Percentiles rank a stretch among this genome's conserved stretches.
Evolutionary conservation across 2,113 vertebrate species (phyloP).

Genomic region (Oryzias melastigma): DNA sequence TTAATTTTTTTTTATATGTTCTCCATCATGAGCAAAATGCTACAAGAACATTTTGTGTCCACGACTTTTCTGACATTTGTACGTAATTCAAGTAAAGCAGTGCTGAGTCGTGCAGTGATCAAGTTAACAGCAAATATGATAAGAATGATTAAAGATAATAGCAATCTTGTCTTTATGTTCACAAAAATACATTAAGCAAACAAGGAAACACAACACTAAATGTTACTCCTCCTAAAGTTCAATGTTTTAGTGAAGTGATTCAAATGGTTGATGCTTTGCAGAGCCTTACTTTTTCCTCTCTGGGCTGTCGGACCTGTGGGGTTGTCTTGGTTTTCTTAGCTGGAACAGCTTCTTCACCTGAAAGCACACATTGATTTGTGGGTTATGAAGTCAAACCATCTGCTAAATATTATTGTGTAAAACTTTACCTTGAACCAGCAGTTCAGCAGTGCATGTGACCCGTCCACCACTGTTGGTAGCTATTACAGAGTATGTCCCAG

Average conservation of each 20-base stretch:
- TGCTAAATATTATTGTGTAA: rapidly evolving
- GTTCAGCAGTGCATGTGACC: constrained; percentile 94
- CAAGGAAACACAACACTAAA: too few species aligned
- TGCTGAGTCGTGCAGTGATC: too few species aligned
- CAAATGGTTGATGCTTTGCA: too few species aligned
- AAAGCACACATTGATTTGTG: background rate
- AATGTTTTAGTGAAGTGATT: too few species aligned
- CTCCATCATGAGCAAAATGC: too few species aligned
- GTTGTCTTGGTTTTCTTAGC: constrained; percentile 98
- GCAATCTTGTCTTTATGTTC: background rate
- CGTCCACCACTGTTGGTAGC: constrained; percentile 94
- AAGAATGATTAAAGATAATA: background rate
- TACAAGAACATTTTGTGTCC: too few species aligned
- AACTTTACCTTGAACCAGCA: constrained; percentile 89
- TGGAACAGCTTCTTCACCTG: constrained; percentile 92
- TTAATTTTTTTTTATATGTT: too few species aligned
- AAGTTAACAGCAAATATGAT: too few species aligned
- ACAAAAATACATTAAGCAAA: too few species aligned
- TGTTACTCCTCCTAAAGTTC: too few species aligned
- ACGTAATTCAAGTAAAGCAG: too few species aligned
- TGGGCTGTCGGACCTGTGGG: constrained; percentile 85
- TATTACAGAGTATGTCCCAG: constrained; percentile 95
- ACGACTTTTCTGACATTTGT: too few species aligned
- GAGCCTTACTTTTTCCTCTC: constrained; percentile 85
- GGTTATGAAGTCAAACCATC: background rate